Evolutionary conservation across 1,140 invertebrate species (phyloP), one percentile per base, ranked within the genome.

Genomic region (Stegodyphus mimosarum): DNA sequence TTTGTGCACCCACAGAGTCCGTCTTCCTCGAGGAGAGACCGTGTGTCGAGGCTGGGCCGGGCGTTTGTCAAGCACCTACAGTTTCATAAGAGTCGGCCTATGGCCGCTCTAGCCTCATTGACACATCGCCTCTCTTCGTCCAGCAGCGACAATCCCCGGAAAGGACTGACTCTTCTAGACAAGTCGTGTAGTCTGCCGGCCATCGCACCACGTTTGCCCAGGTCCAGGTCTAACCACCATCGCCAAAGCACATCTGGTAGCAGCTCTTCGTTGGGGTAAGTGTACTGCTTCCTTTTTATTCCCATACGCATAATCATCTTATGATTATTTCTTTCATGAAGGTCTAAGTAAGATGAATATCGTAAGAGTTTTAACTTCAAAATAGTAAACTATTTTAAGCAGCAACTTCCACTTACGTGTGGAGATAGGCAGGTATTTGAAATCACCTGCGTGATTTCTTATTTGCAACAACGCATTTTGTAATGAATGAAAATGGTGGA

Each of bases 151-250:
- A 84, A 84, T 48, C 81, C 81, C 0, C 55, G 81, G n/a, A 84
- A 84, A 50, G 83, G 75, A 7, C 69, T 86, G 33, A 78, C 83
- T 50, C 75, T 78, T 6, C 15, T 86, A 63, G 83, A 86, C 74
- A 86, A 86, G 48, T 86, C 83, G 6, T 78, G 67, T 60, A 86
- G 83, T 13, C 69, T 86, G 75, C 83, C 83, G 6, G 70, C 75
- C 48, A 86, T 86, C 10, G 83, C 67, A 9, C 75, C 75, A 0
- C 67, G 83, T 2, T 49, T 86, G 17, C 83, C 83, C 17, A 51
- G 75, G 10, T 86, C 83, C 48, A 78, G 76, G 49, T 78, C 83
- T 69, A 86, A 78, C 94, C 81, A 84, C 52, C 81, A 76, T 18
- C 53, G 81, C 33, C 74, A 76, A 33, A 81, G 53, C 2, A 69